Conservation (phyloP, 2,797 vertebrate genomes). For the Acrossocheilus fasciatus region DNA sequence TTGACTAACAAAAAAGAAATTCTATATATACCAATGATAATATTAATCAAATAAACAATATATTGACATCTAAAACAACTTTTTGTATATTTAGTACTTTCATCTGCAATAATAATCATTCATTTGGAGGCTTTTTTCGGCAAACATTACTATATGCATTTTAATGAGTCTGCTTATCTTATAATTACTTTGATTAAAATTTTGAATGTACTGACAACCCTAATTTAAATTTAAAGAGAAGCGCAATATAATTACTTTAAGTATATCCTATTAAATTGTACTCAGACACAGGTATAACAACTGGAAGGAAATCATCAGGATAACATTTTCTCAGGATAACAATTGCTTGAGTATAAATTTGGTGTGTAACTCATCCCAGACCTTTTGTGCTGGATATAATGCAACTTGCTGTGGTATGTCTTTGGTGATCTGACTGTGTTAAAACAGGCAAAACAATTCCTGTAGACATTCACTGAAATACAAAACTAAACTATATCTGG, state of each 20-base stretch:
- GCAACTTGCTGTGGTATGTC: conserved; percentile 1
- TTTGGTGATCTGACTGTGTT: not conserved
- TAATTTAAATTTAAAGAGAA: conserved; percentile 11
- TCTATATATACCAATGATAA: not conserved
- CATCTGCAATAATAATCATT: not conserved
- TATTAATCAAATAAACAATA: not conserved
- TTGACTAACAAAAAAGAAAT: not conserved
- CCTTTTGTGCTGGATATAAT: not conserved
- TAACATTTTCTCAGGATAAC: conserved; percentile 5
- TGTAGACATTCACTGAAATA: not conserved
- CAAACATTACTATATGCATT: not conserved
- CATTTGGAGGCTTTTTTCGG: not conserved
- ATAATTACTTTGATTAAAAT: conserved; percentile 23
- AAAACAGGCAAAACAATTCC: not conserved
- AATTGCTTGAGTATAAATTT: not conserved
- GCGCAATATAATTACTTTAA: conserved; percentile 7
- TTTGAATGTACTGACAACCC: not conserved
- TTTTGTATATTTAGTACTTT: not conserved
- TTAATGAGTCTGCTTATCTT: not conserved
- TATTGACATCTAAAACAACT: not conserved
- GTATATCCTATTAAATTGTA: conserved; percentile 4
- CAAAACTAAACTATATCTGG: not conserved
- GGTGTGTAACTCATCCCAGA: not conserved
- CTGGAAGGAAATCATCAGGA: not conserved
- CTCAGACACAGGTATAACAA: not conserved